Evolutionary conservation across 2,797 vertebrate genomes (phyloP).

Genomic region (Pristis pectinata): DNA sequence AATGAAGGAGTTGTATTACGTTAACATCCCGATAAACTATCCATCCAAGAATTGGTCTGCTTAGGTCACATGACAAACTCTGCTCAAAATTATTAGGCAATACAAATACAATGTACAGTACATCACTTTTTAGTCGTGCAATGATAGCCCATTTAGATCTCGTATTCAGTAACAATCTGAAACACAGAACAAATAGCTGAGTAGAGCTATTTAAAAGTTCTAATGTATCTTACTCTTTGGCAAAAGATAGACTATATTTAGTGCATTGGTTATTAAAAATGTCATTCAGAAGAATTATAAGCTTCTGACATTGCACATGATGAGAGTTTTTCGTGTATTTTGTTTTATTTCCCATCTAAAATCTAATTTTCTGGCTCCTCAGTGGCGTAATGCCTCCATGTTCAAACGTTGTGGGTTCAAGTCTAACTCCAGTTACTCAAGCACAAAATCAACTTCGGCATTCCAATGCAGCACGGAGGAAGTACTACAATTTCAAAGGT

Average conservation of each 20-base stretch:
- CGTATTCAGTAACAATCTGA: not conserved
- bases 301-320: not conserved
- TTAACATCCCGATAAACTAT: not conserved
- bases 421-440: not conserved
- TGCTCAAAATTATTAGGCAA: not conserved
- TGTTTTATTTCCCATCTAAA: not conserved
- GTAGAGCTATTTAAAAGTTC: not conserved
- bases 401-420: not conserved
- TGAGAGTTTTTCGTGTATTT: not conserved
- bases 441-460: not conserved
- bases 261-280: slow-evolving; percentile 1
- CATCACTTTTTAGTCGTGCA: not conserved
- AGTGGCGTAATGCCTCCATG: not conserved
- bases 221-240: not conserved
- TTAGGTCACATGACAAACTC: not conserved
- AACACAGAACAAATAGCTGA: not conserved
- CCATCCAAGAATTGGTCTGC: not conserved
- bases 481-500: not conserved
- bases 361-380: too few relatives aligned
- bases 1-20: slow-evolving; percentile 23
- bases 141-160: not conserved
- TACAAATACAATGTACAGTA: not conserved
- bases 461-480: not conserved
- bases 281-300: not conserved
- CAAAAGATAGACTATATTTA: not conserved